Conservation (phyloP, 2,888 invertebrate species). For the Lysandra bellargus region DNA sequence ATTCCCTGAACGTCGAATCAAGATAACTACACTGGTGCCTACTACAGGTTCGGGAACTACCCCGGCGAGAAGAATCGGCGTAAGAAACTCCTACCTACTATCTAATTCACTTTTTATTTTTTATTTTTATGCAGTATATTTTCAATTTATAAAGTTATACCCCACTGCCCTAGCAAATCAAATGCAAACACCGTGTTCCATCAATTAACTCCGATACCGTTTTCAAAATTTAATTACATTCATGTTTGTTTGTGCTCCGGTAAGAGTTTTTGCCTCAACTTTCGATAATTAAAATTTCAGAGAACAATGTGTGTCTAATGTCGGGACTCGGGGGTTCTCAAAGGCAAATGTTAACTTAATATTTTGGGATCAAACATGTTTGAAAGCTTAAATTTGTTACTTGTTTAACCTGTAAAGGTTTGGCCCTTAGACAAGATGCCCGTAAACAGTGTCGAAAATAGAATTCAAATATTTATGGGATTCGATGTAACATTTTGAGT, state of each 20-base stretch:
- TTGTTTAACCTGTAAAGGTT: not conserved
- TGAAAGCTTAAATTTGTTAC: not conserved
- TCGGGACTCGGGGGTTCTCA: not conserved
- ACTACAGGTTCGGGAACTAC: too few relatives aligned
- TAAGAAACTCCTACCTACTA: too few relatives aligned
- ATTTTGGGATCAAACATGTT: not conserved
- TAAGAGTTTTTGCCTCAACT: slow-evolving; percentile 7
- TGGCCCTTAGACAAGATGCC: too few relatives aligned
- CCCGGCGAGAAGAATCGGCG: too few relatives aligned
- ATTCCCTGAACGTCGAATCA: too few relatives aligned
- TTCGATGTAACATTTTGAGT: too few relatives aligned
- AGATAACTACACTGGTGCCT: too few relatives aligned
- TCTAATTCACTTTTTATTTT: too few relatives aligned
- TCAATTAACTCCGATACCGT: not conserved
- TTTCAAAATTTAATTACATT: slow-evolving; percentile 7
- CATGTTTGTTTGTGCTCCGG: not conserved
- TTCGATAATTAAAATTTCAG: slow-evolving; percentile 10
- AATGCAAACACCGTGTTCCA: not conserved
- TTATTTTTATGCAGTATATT: too few relatives aligned
- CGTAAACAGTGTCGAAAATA: too few relatives aligned
- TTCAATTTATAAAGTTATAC: too few relatives aligned
- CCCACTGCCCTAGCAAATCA: not conserved
- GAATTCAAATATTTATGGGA: too few relatives aligned
- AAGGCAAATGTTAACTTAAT: slow-evolving; percentile 14
- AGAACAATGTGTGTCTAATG: slow-evolving; percentile 20